Evolutionary conservation across 1,140 invertebrate genomes (phyloP).

Genomic region (Anastrepha obliqua): DNA sequence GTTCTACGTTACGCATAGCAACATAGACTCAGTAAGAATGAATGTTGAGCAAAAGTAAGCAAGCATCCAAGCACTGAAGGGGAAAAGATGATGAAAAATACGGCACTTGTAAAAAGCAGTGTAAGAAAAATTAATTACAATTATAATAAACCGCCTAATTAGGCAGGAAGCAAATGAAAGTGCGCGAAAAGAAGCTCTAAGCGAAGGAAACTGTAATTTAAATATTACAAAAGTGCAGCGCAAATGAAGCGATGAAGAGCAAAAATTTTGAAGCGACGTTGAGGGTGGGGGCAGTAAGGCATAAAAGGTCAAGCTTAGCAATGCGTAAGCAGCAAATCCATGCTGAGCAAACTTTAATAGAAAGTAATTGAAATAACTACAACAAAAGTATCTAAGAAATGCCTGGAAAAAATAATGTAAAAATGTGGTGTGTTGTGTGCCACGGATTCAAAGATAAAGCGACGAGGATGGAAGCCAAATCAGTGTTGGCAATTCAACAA

Average conservation of each 20-base stretch:
- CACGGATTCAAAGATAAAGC: slow-evolving; percentile 52
- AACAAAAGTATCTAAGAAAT: background rate
- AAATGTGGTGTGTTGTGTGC: background rate
- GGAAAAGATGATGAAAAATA: background rate
- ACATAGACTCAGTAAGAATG: background rate
- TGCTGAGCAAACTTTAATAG: background rate
- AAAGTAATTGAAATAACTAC: background rate
- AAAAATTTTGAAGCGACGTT: background rate
- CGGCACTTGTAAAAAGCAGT: background rate
- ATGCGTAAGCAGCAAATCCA: slow-evolving; percentile 24
- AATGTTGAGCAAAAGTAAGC: slow-evolving; percentile 49
- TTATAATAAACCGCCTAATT: slow-evolving; percentile 74
- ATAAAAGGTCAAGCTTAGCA: slow-evolving; percentile 19
- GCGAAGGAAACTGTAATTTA: slow-evolving; percentile 44
- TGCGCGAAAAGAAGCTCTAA: slow-evolving; percentile 43
- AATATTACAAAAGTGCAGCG: slow-evolving; percentile 24
- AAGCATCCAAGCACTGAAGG: background rate
- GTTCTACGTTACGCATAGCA: slow-evolving; percentile 4
- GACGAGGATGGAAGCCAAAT: slow-evolving; percentile 28
- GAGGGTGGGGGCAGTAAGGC: background rate
- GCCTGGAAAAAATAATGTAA: background rate
- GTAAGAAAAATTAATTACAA: slow-evolving; percentile 70
- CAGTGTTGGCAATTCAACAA: slow-evolving; percentile 21
- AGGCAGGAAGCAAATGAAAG: slow-evolving; percentile 56
- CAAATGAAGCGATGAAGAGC: background rate